Percentiles rank a stretch among this genome's conserved stretches.
phyloP scores from a whole-genome alignment of 23 tunicate genomes.

The Botrylloides violaceus region DNA sequence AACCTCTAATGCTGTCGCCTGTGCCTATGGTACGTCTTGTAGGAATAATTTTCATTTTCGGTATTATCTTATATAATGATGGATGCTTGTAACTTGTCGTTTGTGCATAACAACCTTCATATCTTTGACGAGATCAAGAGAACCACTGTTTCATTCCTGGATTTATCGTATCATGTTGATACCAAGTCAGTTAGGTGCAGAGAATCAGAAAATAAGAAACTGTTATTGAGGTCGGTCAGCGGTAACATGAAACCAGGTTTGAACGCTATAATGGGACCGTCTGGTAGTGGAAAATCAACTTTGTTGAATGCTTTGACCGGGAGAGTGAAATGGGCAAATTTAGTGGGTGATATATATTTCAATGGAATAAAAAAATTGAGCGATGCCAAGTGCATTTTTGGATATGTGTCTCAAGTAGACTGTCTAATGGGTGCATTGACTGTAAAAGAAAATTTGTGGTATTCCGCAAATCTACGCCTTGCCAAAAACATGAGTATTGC shows the following conservation, averaged over 20 bases:
- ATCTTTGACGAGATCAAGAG: not conserved
- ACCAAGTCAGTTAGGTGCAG: not conserved
- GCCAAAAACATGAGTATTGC: slow-evolving; percentile 34
- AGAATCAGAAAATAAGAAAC: not conserved
- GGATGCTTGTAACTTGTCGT: too few species aligned
- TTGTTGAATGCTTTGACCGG: slow-evolving; percentile 70
- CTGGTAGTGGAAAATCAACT: slow-evolving; percentile 85
- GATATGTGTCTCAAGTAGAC: slow-evolving; percentile 80
- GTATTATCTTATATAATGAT: too few species aligned
- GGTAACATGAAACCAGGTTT: slow-evolving; percentile 33
- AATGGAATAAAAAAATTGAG: slow-evolving; percentile 35
- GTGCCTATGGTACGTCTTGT: too few species aligned
- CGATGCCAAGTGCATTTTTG: slow-evolving; percentile 57
- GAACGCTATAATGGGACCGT: slow-evolving; percentile 72
- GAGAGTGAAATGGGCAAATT: slow-evolving; percentile 42
- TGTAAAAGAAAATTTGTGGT: slow-evolving; percentile 80
- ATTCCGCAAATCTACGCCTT: slow-evolving; percentile 59
- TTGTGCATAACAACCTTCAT: too few species aligned
- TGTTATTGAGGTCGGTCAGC: not conserved
- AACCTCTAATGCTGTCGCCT: too few species aligned
- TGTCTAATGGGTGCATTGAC: slow-evolving; percentile 54
- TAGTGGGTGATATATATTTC: slow-evolving; percentile 42
- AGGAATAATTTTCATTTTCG: too few species aligned
- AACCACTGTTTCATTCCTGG: not conserved
- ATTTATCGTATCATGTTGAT: not conserved